Conservation (phyloP, 1,140 invertebrate species). For the Battus philenor region DNA sequence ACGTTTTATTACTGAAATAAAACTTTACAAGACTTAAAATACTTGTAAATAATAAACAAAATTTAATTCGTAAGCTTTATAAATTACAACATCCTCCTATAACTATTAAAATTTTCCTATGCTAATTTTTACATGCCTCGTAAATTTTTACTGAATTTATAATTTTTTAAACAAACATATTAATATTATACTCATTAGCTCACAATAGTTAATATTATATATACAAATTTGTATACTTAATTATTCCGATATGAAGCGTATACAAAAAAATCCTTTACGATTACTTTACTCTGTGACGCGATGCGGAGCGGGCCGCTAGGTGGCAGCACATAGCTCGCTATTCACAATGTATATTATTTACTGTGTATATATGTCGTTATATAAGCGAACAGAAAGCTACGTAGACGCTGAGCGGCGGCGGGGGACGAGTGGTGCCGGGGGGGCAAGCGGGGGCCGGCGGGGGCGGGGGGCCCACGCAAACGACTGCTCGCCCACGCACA, state of each 20-base stretch:
- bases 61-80: too few relatives aligned
- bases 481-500: conserved; percentile 47
- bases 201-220: too few relatives aligned
- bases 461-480: conserved; percentile 24
- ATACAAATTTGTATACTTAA: conserved; percentile 43
- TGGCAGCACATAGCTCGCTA: conserved; percentile 71
- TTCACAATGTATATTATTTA: conserved; percentile 71
- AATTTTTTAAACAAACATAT: conserved; percentile 1
- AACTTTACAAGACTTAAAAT: too few relatives aligned
- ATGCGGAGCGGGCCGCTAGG: conserved; percentile 56
- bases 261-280: conserved; percentile 41
- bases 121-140: neutral
- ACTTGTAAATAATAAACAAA: too few relatives aligned
- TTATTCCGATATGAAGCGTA: conserved; percentile 30
- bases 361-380: conserved; percentile 68
- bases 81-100: too few relatives aligned
- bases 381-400: conserved; percentile 75
- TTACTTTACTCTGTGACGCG: conserved; percentile 48
- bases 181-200: too few relatives aligned
- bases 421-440: conserved; percentile 22
- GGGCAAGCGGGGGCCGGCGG: conserved; percentile 19
- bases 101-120: neutral
- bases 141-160: conserved; percentile 7
- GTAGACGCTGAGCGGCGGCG: conserved; percentile 40
- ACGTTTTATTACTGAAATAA: too few relatives aligned